A percentile compares a stretch with the other conserved stretches of the same genome.
These are phyloP conservation scores for Lepidiolamprologus cunningtoni DNA, from an alignment of 2,113 vertebrate species.

Conservation along the genomic window DNA sequence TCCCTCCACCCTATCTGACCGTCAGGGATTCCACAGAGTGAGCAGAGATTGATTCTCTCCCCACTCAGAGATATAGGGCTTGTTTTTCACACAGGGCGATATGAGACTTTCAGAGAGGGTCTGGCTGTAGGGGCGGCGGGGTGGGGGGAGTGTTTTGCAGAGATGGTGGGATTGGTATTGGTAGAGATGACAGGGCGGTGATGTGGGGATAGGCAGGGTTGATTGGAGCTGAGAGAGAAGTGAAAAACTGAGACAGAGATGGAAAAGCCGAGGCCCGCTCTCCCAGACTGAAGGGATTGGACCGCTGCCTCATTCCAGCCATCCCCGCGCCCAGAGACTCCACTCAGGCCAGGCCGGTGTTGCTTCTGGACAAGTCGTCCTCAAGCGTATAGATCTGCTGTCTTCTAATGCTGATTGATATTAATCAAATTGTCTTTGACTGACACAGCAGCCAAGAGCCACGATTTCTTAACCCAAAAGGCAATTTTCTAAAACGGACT, in stretches of 20 bases:
- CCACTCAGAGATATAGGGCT: slow-evolving; percentile 44
- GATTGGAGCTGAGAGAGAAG: slow-evolving; percentile 51
- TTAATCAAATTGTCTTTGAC: slow-evolving; percentile 61
- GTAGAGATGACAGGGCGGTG: slow-evolving; percentile 44
- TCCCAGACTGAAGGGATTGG: neutral
- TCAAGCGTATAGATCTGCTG: slow-evolving; percentile 38
- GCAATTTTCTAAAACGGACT: slow-evolving; percentile 52
- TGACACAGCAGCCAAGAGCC: slow-evolving; percentile 43
- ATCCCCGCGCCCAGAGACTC: neutral
- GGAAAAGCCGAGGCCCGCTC: slow-evolving; percentile 14
- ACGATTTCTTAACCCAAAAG: slow-evolving; percentile 36
- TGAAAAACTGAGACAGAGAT: slow-evolving; percentile 50
- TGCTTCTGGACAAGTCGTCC: slow-evolving; percentile 28
- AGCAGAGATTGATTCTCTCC: slow-evolving; percentile 57
- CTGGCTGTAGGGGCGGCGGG: neutral
- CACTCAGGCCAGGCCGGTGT: neutral
- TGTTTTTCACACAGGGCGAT: slow-evolving; percentile 52
- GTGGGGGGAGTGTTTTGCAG: neutral
- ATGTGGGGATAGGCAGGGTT: slow-evolving; percentile 53
- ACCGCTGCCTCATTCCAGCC: neutral
- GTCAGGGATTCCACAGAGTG: slow-evolving; percentile 42
- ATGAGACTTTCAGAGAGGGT: slow-evolving; percentile 40
- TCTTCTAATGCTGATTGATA: slow-evolving; percentile 57
- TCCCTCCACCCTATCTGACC: neutral
- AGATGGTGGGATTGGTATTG: slow-evolving; percentile 34